A percentile compares a stretch with the other conserved stretches of the same genome.
These are phyloP conservation scores for Onychostoma macrolepis DNA, from an alignment of 2,113 vertebrate species.

Conservation along the genomic window DNA sequence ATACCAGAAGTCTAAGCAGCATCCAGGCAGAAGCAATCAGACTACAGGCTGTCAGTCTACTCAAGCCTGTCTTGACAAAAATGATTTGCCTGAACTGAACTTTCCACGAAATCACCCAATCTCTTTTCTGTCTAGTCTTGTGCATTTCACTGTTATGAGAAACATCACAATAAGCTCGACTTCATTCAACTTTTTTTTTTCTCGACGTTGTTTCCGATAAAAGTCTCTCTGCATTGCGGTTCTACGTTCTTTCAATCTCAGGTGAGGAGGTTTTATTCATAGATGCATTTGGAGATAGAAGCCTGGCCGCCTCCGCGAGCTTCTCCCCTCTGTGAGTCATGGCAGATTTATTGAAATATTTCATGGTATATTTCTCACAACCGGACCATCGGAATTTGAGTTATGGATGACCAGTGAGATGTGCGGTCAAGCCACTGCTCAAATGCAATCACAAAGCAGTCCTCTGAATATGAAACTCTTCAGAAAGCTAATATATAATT, in stretches of 20 bases:
- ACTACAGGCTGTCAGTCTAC: neutral
- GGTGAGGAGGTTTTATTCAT: constrained; percentile 48
- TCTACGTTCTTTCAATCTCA: constrained; percentile 17
- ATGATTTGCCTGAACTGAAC: constrained; percentile 35
- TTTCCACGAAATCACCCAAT: constrained; percentile 12
- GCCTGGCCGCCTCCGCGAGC: constrained; percentile 7
- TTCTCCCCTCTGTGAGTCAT: constrained; percentile 39
- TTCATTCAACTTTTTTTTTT: neutral
- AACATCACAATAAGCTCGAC: constrained; percentile 17
- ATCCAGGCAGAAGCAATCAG: constrained; percentile 12
- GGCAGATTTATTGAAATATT: constrained; percentile 55
- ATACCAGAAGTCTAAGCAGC: neutral
- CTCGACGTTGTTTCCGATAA: neutral
- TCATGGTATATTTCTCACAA: constrained; percentile 48
- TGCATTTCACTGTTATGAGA: constrained; percentile 13
- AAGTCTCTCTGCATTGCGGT: neutral
- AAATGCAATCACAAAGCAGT: constrained; percentile 54
- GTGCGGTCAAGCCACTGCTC: constrained; percentile 48
- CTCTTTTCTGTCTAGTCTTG: constrained; percentile 18
- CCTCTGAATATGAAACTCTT: constrained; percentile 57
- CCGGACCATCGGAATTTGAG: constrained; percentile 44
- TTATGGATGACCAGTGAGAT: constrained; percentile 41
- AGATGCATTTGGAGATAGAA: constrained; percentile 43
- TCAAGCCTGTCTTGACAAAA: constrained; percentile 19
- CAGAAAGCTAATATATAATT: constrained; percentile 60